Conservation (phyloP, 37 sponge, comb jelly and placozoan genomes). For the Oscarella lobularis region DNA sequence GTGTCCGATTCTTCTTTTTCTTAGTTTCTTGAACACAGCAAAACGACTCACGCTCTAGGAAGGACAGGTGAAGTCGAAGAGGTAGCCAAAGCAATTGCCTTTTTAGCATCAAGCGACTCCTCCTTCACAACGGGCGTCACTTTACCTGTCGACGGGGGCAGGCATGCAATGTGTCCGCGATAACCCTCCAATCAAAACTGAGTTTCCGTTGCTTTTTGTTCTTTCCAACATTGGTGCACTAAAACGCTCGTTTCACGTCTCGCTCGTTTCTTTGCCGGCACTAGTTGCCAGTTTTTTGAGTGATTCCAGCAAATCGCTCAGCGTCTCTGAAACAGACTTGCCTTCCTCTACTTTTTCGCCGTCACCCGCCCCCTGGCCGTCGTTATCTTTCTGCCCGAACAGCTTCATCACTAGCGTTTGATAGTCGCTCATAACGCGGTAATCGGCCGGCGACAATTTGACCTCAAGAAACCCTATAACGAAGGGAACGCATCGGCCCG, state of each 20-base stretch:
- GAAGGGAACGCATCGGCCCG: slow-evolving; percentile 77
- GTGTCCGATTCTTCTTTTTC: neutral
- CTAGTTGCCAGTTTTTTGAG: too few species aligned
- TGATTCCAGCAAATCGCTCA: too few species aligned
- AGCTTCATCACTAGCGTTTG: neutral
- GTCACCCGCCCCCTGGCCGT: too few species aligned
- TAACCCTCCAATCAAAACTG: neutral
- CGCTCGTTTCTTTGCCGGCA: too few species aligned
- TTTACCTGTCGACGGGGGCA: neutral
- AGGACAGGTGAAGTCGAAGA: neutral
- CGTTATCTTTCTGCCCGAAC: neutral
- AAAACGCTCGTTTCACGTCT: too few species aligned
- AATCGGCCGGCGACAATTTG: neutral
- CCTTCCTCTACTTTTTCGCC: neutral
- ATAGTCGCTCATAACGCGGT: neutral
- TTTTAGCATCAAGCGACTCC: neutral
- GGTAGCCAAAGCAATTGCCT: neutral
- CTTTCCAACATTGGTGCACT: too few species aligned
- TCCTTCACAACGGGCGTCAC: neutral
- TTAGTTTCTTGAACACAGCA: slow-evolving; percentile 2
- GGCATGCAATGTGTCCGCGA: neutral
- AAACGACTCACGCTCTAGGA: neutral
- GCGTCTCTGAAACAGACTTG: neutral
- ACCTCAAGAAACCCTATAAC: slow-evolving; percentile 24
- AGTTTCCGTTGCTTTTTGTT: too few species aligned